phyloP scores from a whole-genome alignment of 1,140 invertebrate genomes.

The Lordiphosa mommai region DNA sequence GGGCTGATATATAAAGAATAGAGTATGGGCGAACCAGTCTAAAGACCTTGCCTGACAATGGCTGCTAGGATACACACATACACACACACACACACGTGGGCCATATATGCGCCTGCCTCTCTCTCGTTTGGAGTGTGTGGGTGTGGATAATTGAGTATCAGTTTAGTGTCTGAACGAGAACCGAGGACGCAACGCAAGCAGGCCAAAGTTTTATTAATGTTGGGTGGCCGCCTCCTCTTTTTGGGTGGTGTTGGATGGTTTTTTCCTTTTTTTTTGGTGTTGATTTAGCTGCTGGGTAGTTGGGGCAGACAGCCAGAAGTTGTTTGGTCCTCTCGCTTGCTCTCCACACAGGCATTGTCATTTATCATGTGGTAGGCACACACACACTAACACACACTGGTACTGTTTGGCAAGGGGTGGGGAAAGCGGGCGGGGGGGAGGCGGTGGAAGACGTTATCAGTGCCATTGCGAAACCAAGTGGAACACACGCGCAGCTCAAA shows the following conservation, averaged over 20 bases:
- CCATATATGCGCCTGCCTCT: not conserved
- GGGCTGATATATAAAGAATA: no score
- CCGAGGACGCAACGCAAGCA: slow-evolving; percentile 44
- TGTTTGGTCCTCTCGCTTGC: slow-evolving; percentile 15
- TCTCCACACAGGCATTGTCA: slow-evolving; percentile 20
- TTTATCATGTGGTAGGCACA: slow-evolving; percentile 36
- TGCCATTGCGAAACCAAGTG: slow-evolving; percentile 61
- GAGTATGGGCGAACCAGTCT: no score
- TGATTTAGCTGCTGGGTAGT: slow-evolving; percentile 53
- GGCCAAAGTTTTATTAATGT: slow-evolving; percentile 76
- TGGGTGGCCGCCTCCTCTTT: slow-evolving; percentile 19
- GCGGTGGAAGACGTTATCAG: slow-evolving; percentile 59
- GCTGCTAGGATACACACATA: no score
- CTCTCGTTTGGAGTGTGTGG: slow-evolving; percentile 20
- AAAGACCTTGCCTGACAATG: no score
- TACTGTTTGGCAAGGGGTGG: not conserved
- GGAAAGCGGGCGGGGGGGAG: not conserved
- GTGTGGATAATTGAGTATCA: slow-evolving; percentile 73
- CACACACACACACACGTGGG: no score
- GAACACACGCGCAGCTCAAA: slow-evolving; percentile 56
- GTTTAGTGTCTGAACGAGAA: slow-evolving; percentile 64
- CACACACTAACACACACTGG: slow-evolving; percentile 11
- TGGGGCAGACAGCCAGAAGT: slow-evolving; percentile 28
- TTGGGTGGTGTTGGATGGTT: slow-evolving; percentile 18
- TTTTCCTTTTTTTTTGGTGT: slow-evolving; percentile 36